Percentiles rank a stretch among this genome's conserved stretches.
phyloP scores from a whole-genome alignment of 2,113 vertebrate species.

The Ceyx cyanopectus region DNA sequence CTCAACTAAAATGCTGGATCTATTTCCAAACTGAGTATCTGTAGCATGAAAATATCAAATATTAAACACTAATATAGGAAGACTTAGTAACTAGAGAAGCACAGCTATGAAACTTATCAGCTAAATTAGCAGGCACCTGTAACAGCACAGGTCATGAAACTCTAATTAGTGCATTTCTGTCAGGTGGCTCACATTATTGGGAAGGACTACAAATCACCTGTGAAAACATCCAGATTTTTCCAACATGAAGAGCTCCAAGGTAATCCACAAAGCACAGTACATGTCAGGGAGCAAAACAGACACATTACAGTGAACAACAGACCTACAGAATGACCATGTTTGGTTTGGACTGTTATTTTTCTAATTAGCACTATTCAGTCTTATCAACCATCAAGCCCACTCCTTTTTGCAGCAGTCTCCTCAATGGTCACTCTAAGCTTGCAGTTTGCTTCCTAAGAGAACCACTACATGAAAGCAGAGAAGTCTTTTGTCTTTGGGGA shows the following conservation, averaged over 20 bases:
- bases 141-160: neutral
- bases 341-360: neutral
- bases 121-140: neutral
- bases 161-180: neutral
- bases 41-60: neutral
- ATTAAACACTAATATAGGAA: neutral
- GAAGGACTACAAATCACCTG: neutral
- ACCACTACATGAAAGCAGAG: neutral
- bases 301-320: accelerated
- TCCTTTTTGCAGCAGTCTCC: neutral
- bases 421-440: neutral
- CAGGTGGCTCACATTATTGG: neutral
- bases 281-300: neutral
- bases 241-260: neutral
- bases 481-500: neutral
- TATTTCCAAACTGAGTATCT: neutral
- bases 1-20: neutral
- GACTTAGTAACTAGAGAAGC: neutral
- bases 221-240: neutral
- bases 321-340: neutral
- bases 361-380: neutral
- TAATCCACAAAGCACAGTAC: neutral
- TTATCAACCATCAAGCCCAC: neutral
- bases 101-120: neutral
- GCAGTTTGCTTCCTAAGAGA: neutral